Evolutionary conservation across 2,888 invertebrate species (phyloP), one percentile per base, ranked within the genome.

Genomic region (Acheta domesticus): DNA sequence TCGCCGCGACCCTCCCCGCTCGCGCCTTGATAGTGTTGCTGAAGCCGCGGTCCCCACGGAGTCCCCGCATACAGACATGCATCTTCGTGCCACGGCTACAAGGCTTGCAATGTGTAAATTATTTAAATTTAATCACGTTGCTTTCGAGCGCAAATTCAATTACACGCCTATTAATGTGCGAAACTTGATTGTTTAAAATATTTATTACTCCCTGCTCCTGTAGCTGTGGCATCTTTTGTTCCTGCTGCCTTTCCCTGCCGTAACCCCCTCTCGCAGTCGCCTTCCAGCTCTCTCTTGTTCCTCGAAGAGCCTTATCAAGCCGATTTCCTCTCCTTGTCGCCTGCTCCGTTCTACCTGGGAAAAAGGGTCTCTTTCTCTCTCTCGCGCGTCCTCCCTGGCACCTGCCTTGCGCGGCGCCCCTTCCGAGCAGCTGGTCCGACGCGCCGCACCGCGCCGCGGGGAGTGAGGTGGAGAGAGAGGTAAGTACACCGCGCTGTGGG

Each of bases 101-200:
- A 49, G 73, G 62, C 76, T 74, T 49, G 49, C 76, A 77, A 49
- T 49, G 78, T 75, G 79, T 86, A 85, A 86, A 87, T 86, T 85
- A 87, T 87, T 86, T 86, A 87, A 86, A 87, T 87, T 86, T 86
- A 87, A 86, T 87, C 86, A 85, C 84, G 85, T 85, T 84, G 84
- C 85, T 86, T 85, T 85, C 81, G 85, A 83, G 84, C 85, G 85
- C 83, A 84, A 85, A 85, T 85, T 86, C 85, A 86, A 86, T 86
- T 86, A 86, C 85, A 84, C 81, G 81, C 83, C 84, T 85, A 85
- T 85, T 85, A 85, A 86, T 85, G 85, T 83, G 84, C 82, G 83
- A 83, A 84, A 82, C 83, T 83, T 84, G 85, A 84, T 84, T 75
- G 84, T 84, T 82, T 85, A 83, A 84, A 84, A 84, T 83, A 85